phyloP scores from a whole-genome alignment of 2,888 invertebrate species.

The Torymus tubicola region DNA sequence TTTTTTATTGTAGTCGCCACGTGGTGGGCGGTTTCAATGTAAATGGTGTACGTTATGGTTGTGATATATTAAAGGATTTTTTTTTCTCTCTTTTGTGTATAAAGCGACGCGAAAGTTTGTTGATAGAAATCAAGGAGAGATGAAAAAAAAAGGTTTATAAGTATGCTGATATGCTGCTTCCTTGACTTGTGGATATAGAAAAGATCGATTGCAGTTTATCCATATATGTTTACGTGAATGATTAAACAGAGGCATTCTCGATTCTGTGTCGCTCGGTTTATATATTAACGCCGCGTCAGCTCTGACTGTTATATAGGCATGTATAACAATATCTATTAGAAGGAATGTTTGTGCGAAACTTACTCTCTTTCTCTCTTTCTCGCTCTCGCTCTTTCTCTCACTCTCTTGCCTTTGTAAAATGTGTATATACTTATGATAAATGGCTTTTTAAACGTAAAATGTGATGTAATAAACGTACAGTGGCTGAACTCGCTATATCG shows the following conservation, averaged over 20 bases:
- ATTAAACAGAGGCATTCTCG: conserved; percentile 52
- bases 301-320: no score
- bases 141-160: no score
- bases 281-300: background rate
- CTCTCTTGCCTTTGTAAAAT: no score
- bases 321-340: background rate
- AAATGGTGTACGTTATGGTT: no score
- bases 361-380: background rate
- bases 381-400: no score
- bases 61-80: no score
- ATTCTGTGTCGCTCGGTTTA: conserved; percentile 37
- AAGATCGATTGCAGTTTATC: background rate
- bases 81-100: no score
- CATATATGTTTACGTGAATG: background rate
- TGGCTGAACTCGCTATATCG: conserved; percentile 14
- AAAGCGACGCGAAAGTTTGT: no score
- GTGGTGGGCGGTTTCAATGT: no score
- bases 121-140: no score
- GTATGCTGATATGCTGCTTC: conserved; percentile 27
- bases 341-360: conserved; percentile 54
- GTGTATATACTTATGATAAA: conserved; percentile 4
- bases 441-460: background rate
- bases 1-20: no score
- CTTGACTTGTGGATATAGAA: background rate
- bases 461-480: conserved; percentile 12